Base-by-base conservation (phyloP, 2,797 vertebrate species). In the Enteromius paludinosus region DNA sequence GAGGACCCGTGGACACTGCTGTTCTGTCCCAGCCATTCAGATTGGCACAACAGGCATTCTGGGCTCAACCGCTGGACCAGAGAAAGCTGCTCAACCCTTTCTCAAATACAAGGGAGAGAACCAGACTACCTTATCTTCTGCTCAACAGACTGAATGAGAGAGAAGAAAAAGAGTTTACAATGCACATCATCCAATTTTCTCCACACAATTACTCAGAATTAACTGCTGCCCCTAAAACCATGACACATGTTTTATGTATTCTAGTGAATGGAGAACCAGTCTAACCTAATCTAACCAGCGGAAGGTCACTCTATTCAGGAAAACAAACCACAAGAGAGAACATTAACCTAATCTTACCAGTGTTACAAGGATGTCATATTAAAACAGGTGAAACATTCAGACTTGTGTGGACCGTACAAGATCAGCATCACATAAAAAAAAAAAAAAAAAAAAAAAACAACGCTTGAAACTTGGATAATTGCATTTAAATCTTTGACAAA, bases 51-150 rank as follows among this genome's bases (percentile, higher is more conserved):
- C 71, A 3, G 38, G 82, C 80, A 83, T 43, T 64, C 87, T 77
- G 82, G 83, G 9, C 84, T 86, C 64, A 78, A 87, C 86, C n/a
- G 73, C 68, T 54, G 72, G 61, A 85, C 88, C 89, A 86, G 66
- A 92, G 91, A 87, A 92, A 95, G 94, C 94, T 96, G 95, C 95
- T 96, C 95, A 96, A 94, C 75, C 92, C 94, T 93, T 91, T 87
- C 93, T 90, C 82, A 70, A 89, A 84, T 49, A 83, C 72, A 64
- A 61, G 18, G 86, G 83, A 83, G 75, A 38, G 84, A 90, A 87
- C 84, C 90, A 89, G 85, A 81, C 64, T 69, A 79, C 87, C 71
- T 41, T 28, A 78, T 56, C 10, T 28, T 87, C 33, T 83, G 76
- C 45, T 68, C 62, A 59, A 83, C 68, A 75, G 62, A 41, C 4